These are phyloP conservation scores for Fringilla coelebs DNA, from an alignment of 2,797 vertebrate genomes.

Conservation along the genomic window DNA sequence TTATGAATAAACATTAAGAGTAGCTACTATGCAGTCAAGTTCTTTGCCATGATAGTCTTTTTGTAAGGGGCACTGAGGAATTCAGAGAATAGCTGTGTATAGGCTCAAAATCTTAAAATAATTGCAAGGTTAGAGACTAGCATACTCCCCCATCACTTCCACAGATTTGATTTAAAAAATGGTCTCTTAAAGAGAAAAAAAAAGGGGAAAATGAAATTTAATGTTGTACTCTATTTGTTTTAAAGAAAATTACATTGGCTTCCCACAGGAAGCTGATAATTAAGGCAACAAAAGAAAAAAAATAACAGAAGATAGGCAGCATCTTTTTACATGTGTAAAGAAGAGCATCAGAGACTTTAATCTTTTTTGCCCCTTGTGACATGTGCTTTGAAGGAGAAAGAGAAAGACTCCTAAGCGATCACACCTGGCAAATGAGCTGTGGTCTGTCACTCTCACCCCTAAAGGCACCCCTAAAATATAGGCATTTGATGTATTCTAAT, in stretches of 20 bases:
- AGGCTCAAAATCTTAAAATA: not conserved
- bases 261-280: not conserved
- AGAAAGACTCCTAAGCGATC: not conserved
- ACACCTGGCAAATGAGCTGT: not conserved
- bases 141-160: not conserved
- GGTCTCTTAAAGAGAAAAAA: not conserved
- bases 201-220: not conserved
- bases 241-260: conserved; percentile 27
- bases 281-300: not conserved
- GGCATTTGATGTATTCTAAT: not conserved
- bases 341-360: not conserved
- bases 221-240: not conserved
- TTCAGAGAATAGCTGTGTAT: not conserved
- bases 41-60: not conserved
- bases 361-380: not conserved
- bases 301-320: not conserved
- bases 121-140: not conserved
- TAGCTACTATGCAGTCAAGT: not conserved
- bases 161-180: conserved; percentile 21
- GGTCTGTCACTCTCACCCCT: not conserved
- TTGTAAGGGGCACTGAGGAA: not conserved
- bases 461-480: not conserved
- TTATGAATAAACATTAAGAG: conserved; percentile 47
- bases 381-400: not conserved
- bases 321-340: not conserved